phyloP scores from a whole-genome alignment of 2,888 invertebrate species.

The Scaptomyza caliginosa region DNA sequence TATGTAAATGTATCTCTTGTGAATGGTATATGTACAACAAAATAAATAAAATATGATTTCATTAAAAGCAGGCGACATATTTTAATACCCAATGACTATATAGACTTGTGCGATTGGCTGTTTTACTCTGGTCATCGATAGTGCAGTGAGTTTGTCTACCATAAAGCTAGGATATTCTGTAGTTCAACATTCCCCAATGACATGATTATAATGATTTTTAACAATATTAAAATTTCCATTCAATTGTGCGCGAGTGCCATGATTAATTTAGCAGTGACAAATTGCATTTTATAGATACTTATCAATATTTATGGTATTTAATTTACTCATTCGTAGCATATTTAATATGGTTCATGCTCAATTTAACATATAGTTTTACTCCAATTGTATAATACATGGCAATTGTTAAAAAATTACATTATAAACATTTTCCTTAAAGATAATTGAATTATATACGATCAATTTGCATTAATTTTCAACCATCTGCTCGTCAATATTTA shows the following conservation, averaged over 20 bases:
- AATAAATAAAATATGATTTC: constrained; percentile 6
- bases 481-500: neutral
- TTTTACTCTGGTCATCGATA: too few relatives aligned
- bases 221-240: constrained; percentile 22
- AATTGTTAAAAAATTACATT: neutral
- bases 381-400: neutral
- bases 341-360: neutral
- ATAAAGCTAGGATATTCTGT: neutral
- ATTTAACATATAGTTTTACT: neutral
- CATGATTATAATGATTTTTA: neutral
- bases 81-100: too few relatives aligned
- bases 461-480: neutral
- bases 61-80: neutral
- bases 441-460: neutral
- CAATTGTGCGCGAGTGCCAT: constrained; percentile 14
- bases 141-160: too few relatives aligned
- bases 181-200: neutral
- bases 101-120: neutral
- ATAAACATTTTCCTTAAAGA: neutral
- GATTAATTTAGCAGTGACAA: constrained; percentile 38
- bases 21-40: neutral
- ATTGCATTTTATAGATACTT: constrained; percentile 20
- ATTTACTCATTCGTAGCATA: constrained; percentile 1
- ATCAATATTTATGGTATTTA: constrained; percentile 35
- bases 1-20: constrained; percentile 11